A percentile compares a stretch with the other conserved stretches of the same genome.
Conservation (phyloP, 2,113 vertebrate species). For the Neolamprologus toae region DNA sequence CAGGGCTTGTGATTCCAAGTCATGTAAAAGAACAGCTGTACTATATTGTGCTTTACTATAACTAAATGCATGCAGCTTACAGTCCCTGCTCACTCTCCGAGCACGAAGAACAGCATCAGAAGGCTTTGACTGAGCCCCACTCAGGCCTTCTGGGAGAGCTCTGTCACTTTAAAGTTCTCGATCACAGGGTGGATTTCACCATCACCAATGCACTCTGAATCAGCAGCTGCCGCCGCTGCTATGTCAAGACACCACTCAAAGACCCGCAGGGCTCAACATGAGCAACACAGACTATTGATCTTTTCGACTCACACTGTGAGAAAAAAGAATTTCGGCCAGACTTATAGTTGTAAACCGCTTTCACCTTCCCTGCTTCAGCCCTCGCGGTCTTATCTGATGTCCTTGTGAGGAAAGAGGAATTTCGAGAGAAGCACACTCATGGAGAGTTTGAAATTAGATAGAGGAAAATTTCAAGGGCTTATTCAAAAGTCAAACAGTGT, state of each 20-base stretch:
- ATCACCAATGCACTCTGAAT: constrained; percentile 17
- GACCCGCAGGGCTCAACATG: constrained; percentile 23
- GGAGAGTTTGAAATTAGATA: not conserved
- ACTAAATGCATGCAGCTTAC: constrained; percentile 4
- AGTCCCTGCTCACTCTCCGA: not conserved
- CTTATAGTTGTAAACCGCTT: not conserved
- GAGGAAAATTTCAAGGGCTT: not conserved
- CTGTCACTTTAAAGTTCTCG: constrained; percentile 26
- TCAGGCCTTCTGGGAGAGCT: constrained; percentile 29
- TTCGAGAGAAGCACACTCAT: constrained; percentile 9
- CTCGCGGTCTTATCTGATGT: constrained; percentile 4
- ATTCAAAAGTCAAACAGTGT: not conserved
- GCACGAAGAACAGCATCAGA: constrained; percentile 3
- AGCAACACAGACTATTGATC: constrained; percentile 44
- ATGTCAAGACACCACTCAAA: constrained; percentile 26
- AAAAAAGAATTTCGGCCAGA: constrained; percentile 10
- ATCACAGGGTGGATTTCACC: constrained; percentile 44
- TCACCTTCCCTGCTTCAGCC: not conserved
- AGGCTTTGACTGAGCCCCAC: constrained; percentile 12
- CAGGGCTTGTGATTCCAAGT: not conserved
- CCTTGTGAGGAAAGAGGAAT: not conserved
- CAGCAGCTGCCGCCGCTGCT: not conserved
- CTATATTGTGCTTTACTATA: not conserved
- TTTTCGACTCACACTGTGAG: constrained; percentile 3
- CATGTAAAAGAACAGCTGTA: not conserved